Evolutionary conservation across 2,797 vertebrate genomes (phyloP).

Genomic region (Choloepus didactylus): DNA sequence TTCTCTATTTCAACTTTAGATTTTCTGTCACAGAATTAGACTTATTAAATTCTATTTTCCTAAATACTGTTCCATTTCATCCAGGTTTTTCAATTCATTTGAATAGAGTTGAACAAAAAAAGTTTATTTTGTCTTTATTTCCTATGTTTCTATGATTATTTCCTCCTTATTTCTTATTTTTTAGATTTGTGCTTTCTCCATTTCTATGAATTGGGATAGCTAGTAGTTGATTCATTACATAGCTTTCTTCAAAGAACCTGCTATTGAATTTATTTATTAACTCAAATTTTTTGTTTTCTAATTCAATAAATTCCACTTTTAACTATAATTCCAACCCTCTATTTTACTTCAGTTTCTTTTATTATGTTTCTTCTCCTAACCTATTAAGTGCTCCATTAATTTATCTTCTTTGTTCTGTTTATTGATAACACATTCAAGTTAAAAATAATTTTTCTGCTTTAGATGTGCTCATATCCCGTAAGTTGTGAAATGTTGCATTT

Average conservation of each 20-base stretch:
- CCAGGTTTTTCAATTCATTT: not conserved
- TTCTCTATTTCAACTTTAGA: not conserved
- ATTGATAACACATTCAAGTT: not conserved
- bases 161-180: not conserved
- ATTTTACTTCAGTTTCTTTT: constrained; percentile 40
- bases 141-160: not conserved
- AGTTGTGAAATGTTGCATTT: not conserved
- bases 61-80: not conserved
- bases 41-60: constrained; percentile 28
- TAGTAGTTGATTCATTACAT: not conserved
- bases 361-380: not conserved
- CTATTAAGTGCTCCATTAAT: not conserved
- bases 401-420: not conserved
- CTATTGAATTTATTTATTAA: not conserved
- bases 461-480: not conserved
- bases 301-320: not conserved
- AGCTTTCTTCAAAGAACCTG: constrained; percentile 1
- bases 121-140: not conserved
- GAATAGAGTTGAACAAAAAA: not conserved
- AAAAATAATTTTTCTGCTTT: constrained; percentile 34
- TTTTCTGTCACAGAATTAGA: not conserved
- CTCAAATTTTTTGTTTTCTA: not conserved
- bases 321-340: not conserved
- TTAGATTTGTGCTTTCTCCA: not conserved
- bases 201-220: not conserved